These are phyloP conservation scores for Allygus modestus DNA, from an alignment of 2,888 invertebrate species.

Conservation along the genomic window DNA sequence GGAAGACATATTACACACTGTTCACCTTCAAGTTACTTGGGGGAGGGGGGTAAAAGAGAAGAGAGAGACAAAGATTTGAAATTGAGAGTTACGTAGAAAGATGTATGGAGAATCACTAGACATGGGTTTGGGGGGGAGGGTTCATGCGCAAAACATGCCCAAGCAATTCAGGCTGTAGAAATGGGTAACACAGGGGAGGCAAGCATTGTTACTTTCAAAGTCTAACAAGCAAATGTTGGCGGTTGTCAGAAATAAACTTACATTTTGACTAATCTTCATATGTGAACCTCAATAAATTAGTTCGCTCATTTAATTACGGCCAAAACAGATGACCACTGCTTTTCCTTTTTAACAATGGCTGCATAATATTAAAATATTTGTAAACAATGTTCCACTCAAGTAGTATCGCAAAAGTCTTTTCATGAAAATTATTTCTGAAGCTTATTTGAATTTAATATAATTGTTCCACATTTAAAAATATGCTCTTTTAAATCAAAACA, in stretches of 20 bases:
- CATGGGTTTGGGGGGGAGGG: slow-evolving; percentile 10
- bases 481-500: too few relatives aligned
- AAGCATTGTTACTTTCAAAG: not conserved
- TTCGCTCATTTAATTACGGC: too few relatives aligned
- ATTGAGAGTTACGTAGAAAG: slow-evolving; percentile 3
- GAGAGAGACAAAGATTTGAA: slow-evolving; percentile 31
- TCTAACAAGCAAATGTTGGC: not conserved
- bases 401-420: too few relatives aligned
- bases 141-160: slow-evolving; percentile 48
- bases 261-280: too few relatives aligned
- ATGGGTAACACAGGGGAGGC: not conserved
- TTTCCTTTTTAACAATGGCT: too few relatives aligned
- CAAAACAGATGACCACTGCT: too few relatives aligned
- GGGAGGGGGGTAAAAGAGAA: slow-evolving; percentile 13
- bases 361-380: too few relatives aligned
- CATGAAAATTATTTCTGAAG: too few relatives aligned
- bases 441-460: too few relatives aligned
- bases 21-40: slow-evolving; percentile 33
- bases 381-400: too few relatives aligned
- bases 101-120: slow-evolving; percentile 14
- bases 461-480: too few relatives aligned
- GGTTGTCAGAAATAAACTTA: not conserved
- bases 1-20: slow-evolving; percentile 46
- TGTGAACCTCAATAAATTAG: too few relatives aligned
- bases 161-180: slow-evolving; percentile 13